Conservation (phyloP, 1,140 invertebrate genomes). For the Atta cephalotes region DNA sequence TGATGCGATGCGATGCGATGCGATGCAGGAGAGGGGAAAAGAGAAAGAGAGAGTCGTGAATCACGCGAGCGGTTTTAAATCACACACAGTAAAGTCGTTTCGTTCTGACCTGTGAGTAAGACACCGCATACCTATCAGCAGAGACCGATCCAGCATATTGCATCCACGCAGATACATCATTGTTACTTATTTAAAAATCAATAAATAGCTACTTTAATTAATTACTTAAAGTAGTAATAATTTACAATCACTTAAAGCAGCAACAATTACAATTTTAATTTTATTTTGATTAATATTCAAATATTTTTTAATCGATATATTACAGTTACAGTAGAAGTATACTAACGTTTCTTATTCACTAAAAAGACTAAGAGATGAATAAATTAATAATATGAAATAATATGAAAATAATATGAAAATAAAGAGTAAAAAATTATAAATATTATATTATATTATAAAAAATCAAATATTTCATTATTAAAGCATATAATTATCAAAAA, state of each 20-base stretch:
- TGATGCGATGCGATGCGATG: constrained; percentile 50
- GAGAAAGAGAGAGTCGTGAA: constrained; percentile 42
- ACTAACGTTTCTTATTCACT: neutral
- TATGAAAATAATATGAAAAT: too few relatives aligned
- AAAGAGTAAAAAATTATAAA: too few relatives aligned
- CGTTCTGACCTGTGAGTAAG: constrained; percentile 53
- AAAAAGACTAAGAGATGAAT: neutral
- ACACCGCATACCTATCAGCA: constrained; percentile 26
- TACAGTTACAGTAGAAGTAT: neutral
- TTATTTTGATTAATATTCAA: neutral
- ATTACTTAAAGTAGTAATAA: too few relatives aligned
- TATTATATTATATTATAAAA: too few relatives aligned
- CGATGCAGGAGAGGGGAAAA: neutral
- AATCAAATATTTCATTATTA: too few relatives aligned
- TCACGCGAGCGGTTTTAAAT: constrained; percentile 62
- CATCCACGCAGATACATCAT: neutral
- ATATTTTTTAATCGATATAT: too few relatives aligned
- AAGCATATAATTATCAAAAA: too few relatives aligned
- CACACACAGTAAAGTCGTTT: constrained; percentile 58
- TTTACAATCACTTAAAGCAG: too few relatives aligned
- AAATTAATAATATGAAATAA: too few relatives aligned
- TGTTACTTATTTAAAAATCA: neutral
- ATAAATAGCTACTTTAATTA: neutral
- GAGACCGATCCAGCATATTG: constrained; percentile 10
- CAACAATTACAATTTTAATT: neutral